Base-by-base conservation (phyloP, 2,113 vertebrate genomes). In the Thamnaconus septentrionalis region DNA sequence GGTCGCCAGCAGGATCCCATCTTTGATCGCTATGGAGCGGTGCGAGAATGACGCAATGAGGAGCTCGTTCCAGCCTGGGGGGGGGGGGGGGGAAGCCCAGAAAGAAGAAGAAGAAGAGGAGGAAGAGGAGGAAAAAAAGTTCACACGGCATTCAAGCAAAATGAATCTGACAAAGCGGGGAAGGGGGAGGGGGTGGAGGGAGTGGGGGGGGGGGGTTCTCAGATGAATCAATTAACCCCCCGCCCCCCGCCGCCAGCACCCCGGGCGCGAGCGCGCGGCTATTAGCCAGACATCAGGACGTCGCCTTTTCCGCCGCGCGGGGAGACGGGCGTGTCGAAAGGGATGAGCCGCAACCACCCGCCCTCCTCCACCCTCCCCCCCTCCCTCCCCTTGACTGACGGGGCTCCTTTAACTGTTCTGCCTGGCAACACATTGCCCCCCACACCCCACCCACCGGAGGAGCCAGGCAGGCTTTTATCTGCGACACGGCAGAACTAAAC, bases 21-120 rank as follows among this genome's bases (percentile, higher is more conserved):
- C 97, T 83, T 96, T 98, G 56, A 99, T 97, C 0, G 96, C 84
- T 65, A 99, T 97, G 59, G 97, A 99, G 43, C 97, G 97, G 80
- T 99, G 97, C 0, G 97, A 99, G 88, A 99, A 99, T 59, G 97
- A 98, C 52, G 97, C 97, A 5, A 99, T 99, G 31, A 99, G 95
- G 66, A 99, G 94, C 80, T 99, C 97, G 0, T 99, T 98, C 97
- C 97, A 99, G 65, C 97, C 97, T 99, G 18, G 18, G 18, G 18
- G 18, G 18, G 1, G 18, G 2, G 18, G 2, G 18, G 1, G 18
- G 18, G 18, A 31, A 31, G 18, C 18, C 18, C 18, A 31, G 18
- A 31, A 31, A 31, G 18, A 31, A 31, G 18, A 31, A 31, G 18
- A 31, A 31, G 18, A 31, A 2, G 18, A 31, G 18, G 18, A 31